phyloP scores from a whole-genome alignment of 1,140 invertebrate species.

The Cyphomyrmex costatus region DNA sequence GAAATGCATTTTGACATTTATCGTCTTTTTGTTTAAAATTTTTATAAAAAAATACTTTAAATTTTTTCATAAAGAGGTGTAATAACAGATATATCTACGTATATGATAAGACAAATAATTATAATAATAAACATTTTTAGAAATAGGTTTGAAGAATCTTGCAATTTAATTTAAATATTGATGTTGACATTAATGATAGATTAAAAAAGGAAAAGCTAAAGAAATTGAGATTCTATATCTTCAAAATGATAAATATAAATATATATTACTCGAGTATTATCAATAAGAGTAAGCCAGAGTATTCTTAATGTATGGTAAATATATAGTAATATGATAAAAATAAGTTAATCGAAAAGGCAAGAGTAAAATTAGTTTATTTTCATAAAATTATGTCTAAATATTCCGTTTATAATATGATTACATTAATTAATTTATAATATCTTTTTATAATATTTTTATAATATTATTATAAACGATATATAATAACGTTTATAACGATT shows the following conservation, averaged over 20 bases:
- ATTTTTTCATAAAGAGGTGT: background rate
- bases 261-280: background rate
- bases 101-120: background rate
- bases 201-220: background rate
- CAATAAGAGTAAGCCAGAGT: background rate
- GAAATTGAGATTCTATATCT: background rate
- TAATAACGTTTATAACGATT: too few species aligned
- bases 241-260: background rate
- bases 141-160: background rate
- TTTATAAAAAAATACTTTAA: background rate
- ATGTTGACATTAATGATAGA: background rate
- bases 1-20: conserved; percentile 31
- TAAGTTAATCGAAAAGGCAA: background rate
- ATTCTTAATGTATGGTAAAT: too few species aligned
- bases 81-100: background rate
- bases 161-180: too few species aligned
- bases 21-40: background rate
- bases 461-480: too few species aligned
- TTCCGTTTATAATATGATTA: too few species aligned
- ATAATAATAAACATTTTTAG: background rate
- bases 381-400: background rate
- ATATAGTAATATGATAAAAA: too few species aligned
- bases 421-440: too few species aligned
- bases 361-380: background rate
- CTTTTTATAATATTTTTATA: too few species aligned